phyloP scores from a whole-genome alignment of 1,140 invertebrate species.

The Brachionus paranguensis region DNA sequence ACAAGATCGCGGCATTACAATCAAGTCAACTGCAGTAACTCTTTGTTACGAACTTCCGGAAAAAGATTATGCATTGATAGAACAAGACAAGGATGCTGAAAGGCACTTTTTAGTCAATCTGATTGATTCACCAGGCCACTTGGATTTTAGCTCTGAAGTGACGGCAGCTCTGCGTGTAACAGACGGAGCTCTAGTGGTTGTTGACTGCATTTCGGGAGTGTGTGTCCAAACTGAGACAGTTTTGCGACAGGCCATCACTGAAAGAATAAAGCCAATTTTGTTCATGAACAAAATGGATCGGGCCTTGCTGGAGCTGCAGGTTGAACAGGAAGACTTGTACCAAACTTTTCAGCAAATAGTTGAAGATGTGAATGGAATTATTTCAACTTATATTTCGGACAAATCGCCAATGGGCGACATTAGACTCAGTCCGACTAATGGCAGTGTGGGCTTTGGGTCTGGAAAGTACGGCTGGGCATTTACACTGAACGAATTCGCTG shows the following conservation, averaged over 20 bases:
- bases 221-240: conserved; percentile 41
- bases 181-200: conserved; percentile 39
- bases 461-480: conserved; percentile 4
- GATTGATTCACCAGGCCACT: conserved; percentile 39
- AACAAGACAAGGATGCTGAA: neutral
- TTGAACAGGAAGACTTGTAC: conserved; percentile 28
- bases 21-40: conserved; percentile 33
- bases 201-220: conserved; percentile 33
- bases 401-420: neutral
- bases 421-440: neutral
- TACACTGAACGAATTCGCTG: conserved; percentile 11
- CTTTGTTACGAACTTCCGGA: neutral
- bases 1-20: conserved; percentile 2
- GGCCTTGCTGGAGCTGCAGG: conserved; percentile 16
- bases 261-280: conserved; percentile 39
- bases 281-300: conserved; percentile 40
- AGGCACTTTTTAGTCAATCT: conserved; percentile 22
- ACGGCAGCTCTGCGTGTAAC: conserved; percentile 38
- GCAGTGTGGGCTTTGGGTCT: conserved; percentile 22
- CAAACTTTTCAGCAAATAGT: neutral
- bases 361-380: conserved; percentile 6
- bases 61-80: neutral
- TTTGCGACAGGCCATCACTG: conserved; percentile 25
- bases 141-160: conserved; percentile 38
- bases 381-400: neutral